Evolutionary conservation across 1,140 invertebrate genomes (phyloP), one percentile per base, ranked within the genome.

Genomic region (Brachionus sp.): DNA sequence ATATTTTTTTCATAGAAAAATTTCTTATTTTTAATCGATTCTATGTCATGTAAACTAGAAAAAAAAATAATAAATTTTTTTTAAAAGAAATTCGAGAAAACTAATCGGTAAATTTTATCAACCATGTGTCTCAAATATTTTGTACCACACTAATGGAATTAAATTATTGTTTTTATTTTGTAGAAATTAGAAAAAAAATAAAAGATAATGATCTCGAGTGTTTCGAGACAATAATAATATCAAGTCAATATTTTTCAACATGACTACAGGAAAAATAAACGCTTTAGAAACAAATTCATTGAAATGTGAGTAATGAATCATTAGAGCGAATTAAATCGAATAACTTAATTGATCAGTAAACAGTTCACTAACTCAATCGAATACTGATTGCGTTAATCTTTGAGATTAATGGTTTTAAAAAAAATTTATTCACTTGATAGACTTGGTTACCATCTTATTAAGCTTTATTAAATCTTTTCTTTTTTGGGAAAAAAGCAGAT

Each of bases 271-370:
- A 57, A 57, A 57, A 57, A 57, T 57, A 57, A 57, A 57, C 16
- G 16, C 16, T 57, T 57, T 16, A 57, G 19, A 16, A 53, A 57
- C 29, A 57, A 57, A 57, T 9, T 57, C 16, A 57, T 19, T 57
- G 50, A 57, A 57, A 57, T 57, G 50, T 57, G 19, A 23, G n/a
- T 57, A 57, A 57, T 57, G 50, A 57, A 23, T 57, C 50, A 57
- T 57, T 57, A 57, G 50, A 57, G 50, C 50, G 50, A 57, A 57
- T 57, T 57, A 57, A 57, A 57, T 57, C 50, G 50, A 57, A 57
- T 57, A 57, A 57, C 50, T 57, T 57, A 57, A 57, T 57, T 57
- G 50, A 57, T 57, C 50, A 57, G 50, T 19, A 57, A 57, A 57
- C 50, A 57, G 50, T 57, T 57, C n/a, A 57, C n/a, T 57, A 57